Base-by-base conservation (phyloP, 1,140 invertebrate species). In the Drosophila ercepeae region DNA sequence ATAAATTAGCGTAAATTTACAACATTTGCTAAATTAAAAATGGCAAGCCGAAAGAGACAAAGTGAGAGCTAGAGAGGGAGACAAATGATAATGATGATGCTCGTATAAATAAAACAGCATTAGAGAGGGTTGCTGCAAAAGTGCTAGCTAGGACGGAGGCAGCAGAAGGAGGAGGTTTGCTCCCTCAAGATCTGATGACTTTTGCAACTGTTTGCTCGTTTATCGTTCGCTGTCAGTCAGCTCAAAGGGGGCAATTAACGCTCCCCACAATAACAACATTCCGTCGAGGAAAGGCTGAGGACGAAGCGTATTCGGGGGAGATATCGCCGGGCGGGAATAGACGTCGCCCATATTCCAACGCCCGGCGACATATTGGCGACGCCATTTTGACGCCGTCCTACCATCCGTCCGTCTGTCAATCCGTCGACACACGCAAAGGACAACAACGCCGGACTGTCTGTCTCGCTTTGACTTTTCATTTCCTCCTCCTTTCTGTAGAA, bases 1-100 rank as follows among this genome's bases (percentile, higher is more conserved):
- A 86, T 86, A 86, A 86, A 86, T 86, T 86, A 86, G 82, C 82
- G 82, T 86, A 86, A 86, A 86, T 86, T 86, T 86, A 86, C 82
- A 86, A 86, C 82, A 86, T 86, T 86, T 88, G 78, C 82, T 86
- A 86, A 86, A 86, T 88, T 86, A 82, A 86, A 86, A 86, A 88
- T 82, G 82, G 82, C 83, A 88, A 82, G 25, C 50, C 58, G 42
- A 58, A 48, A 25, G 51, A 63, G 50, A 19, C n/a, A 13, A 36
- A 25, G 44, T 9, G 29, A 14, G 13, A 1, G 36, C 8, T 8
- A 39, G 25, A 18, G 13, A 9, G 55, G 36, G 45, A 49, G 45
- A 45, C 50, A 51, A 50, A 75, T 75, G 65, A 58, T 71, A 55
- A 77, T 65, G 65, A 64, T 65, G 74, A 72, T 77, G 74, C 57